phyloP scores from a whole-genome alignment of 2,888 invertebrate species.

The Helicoverpa assulta region DNA sequence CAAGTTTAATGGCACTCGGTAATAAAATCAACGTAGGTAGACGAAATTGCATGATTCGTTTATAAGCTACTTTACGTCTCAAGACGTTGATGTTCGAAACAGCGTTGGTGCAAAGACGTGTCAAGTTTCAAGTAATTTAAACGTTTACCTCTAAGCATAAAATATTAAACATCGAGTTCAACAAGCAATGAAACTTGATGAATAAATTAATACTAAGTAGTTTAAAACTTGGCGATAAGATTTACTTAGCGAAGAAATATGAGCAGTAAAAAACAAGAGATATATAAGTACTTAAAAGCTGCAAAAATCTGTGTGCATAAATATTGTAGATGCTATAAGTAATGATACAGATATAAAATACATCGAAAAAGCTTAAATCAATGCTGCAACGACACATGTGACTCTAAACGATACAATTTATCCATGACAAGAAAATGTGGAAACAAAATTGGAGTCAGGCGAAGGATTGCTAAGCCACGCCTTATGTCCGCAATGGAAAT shows the following conservation, averaged over 20 bases:
- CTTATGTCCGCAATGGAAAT: slow-evolving; percentile 46
- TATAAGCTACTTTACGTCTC: background rate
- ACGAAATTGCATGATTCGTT: background rate
- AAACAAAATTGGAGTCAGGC: slow-evolving; percentile 29
- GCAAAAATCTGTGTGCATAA: background rate
- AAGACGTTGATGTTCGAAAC: slow-evolving; percentile 7
- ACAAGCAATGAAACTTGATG: background rate
- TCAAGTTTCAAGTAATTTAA: slow-evolving; percentile 1
- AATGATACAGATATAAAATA: background rate
- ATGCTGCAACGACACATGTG: slow-evolving; percentile 14
- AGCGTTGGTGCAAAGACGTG: slow-evolving; percentile 6
- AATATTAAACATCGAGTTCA: slow-evolving; percentile 7
- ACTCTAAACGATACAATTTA: slow-evolving; percentile 24
- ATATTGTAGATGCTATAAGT: too few species aligned
- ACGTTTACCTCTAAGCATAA: slow-evolving; percentile 5
- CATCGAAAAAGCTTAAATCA: slow-evolving; percentile 12
- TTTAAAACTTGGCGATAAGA: background rate
- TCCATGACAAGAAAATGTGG: slow-evolving; percentile 51
- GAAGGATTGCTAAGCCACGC: slow-evolving; percentile 46
- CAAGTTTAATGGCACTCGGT: background rate
- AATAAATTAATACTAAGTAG: slow-evolving; percentile 7
- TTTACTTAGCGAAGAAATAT: background rate
- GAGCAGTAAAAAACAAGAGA: background rate
- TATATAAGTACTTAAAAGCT: background rate
- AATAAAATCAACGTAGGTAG: slow-evolving; percentile 12